phyloP scores from a whole-genome alignment of 2,888 invertebrate species.

The Melipona beecheii region DNA sequence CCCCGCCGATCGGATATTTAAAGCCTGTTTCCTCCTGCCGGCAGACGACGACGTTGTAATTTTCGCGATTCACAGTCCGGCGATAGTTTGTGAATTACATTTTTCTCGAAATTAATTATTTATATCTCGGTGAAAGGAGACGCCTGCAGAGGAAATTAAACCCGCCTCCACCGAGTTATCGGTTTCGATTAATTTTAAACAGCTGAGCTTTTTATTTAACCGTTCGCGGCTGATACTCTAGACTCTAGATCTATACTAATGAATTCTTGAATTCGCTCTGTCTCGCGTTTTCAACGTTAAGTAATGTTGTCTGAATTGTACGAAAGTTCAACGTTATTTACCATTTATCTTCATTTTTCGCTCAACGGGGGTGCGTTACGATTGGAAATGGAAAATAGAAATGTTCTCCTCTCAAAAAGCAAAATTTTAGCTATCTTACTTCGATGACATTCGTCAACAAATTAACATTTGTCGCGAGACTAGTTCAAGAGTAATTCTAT shows the following conservation, averaged over 20 bases:
- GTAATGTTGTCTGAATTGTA: neutral
- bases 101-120: neutral
- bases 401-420: too few species aligned
- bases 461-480: too few species aligned
- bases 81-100: neutral
- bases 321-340: too few species aligned
- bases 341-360: too few species aligned
- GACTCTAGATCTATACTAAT: too few species aligned
- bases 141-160: too few species aligned
- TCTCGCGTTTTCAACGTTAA: neutral
- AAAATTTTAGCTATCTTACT: too few species aligned
- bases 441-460: too few species aligned
- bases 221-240: neutral
- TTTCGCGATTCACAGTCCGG: neutral
- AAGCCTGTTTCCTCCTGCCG: neutral
- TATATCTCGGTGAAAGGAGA: too few species aligned
- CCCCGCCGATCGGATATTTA: conserved; percentile 21
- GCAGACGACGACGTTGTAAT: conserved; percentile 12
- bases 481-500: too few species aligned
- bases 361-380: too few species aligned
- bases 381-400: too few species aligned
- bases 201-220: neutral
- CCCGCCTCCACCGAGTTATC: neutral
- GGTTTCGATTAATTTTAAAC: neutral
- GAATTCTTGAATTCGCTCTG: neutral